phyloP scores from a whole-genome alignment of 2,113 vertebrate species.

The Microcebus ravelobensis region DNA sequence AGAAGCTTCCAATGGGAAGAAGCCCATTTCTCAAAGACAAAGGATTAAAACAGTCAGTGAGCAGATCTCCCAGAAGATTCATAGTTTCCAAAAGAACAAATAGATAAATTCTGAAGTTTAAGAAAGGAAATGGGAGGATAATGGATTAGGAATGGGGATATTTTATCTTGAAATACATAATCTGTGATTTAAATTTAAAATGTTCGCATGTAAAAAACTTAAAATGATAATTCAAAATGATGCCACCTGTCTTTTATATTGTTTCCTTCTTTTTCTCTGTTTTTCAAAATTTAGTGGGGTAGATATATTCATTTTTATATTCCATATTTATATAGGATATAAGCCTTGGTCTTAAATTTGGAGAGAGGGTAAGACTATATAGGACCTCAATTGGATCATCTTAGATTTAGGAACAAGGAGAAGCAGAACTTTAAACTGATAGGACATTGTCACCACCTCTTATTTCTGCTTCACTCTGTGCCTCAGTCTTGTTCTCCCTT shows the following conservation, averaged over 20 bases:
- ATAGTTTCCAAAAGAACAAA: slow-evolving; percentile 54
- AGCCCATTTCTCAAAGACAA: slow-evolving; percentile 54
- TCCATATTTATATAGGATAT: background rate
- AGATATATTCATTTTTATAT: background rate
- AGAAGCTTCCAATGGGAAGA: slow-evolving; percentile 26
- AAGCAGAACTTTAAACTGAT: background rate
- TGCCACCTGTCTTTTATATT: background rate
- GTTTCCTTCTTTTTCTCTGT: slow-evolving; percentile 4
- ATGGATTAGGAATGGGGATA: slow-evolving; percentile 14
- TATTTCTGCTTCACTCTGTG: background rate
- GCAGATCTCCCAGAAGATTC: slow-evolving; percentile 40
- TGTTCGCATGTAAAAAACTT: slow-evolving; percentile 7
- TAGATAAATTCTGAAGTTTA: slow-evolving; percentile 55
- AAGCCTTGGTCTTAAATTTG: background rate
- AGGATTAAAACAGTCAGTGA: slow-evolving; percentile 7
- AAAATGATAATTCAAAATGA: slow-evolving; percentile 15
- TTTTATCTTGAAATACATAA: slow-evolving; percentile 51
- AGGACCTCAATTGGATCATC: background rate
- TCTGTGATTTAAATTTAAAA: slow-evolving; percentile 41
- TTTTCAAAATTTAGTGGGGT: slow-evolving; percentile 2
- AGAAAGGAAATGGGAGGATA: slow-evolving; percentile 59
- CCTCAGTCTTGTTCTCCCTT: background rate
- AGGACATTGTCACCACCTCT: background rate
- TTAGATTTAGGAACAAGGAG: background rate
- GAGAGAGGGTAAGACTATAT: background rate